Percentiles rank a stretch among this genome's conserved stretches.
These are phyloP conservation scores for Gracilinanus agilis DNA, from an alignment of 2,113 vertebrate genomes.

Conservation along the genomic window DNA sequence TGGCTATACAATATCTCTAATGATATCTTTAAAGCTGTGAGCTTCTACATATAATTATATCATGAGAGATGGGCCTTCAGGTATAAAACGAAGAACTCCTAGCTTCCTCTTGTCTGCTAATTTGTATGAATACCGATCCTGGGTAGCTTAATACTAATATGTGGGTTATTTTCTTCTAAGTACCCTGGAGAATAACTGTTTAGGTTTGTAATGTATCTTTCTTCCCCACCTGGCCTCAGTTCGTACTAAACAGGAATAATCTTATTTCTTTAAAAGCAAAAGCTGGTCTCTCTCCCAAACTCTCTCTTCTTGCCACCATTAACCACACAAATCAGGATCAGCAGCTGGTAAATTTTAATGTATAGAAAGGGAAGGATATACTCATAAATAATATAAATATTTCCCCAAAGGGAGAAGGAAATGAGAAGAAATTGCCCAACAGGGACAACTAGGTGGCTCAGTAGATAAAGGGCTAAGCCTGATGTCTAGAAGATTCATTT, in stretches of 20 bases:
- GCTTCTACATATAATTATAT: no score
- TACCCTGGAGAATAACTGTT: background rate
- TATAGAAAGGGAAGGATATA: background rate
- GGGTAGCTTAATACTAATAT: background rate
- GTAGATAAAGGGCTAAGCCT: no score
- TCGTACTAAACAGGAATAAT: background rate
- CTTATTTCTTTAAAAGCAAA: background rate
- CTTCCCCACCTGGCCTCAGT: background rate
- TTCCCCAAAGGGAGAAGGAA: background rate
- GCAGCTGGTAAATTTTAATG: background rate
- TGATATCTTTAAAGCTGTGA: no score
- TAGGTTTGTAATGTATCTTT: background rate
- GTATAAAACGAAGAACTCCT: no score
- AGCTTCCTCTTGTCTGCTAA: background rate
- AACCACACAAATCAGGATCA: background rate
- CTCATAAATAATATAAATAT: background rate
- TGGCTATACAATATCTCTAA: no score
- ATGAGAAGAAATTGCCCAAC: background rate
- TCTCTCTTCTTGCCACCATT: background rate
- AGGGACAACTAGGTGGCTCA: no score
- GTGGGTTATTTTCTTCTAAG: background rate
- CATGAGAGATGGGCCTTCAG: no score
- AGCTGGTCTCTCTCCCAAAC: background rate
- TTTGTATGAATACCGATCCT: background rate
- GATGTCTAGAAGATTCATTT: no score